Evolutionary conservation across 2,888 invertebrate species (phyloP), one percentile per base, ranked within the genome.

Genomic region (Pyrocoelia pectoralis): DNA sequence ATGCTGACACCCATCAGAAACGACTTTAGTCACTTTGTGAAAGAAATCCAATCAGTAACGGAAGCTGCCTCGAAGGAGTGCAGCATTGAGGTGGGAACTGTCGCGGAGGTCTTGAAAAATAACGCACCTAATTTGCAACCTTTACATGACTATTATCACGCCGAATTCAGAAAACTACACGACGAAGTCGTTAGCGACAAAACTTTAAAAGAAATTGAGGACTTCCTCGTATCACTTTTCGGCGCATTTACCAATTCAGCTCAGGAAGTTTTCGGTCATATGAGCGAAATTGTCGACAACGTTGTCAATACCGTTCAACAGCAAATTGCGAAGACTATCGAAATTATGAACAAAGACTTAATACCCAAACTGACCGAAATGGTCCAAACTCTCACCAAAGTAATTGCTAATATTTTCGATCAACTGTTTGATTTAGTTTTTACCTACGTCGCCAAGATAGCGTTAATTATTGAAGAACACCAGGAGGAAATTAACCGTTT

Each of bases 101-200:
- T 87, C 60, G 75, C 51, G 1, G 58, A 72, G 12, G 43, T 85
- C 6, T 71, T 87, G 28, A 83, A 84, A 50, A 83, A 83, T 33
- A 83, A 85, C 48, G 70, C 77, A 6, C 88, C 88, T 2, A 86
- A 87, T 72, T 74, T 88, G 14, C 83, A 88, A 54, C 84, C 88
- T 2, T 78, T 92, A 0, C 78, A 84, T n/a, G 82, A 86, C 4
- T 86, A 88, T 24, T 90, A 91, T 78, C 81, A 83, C 38, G 79
- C 84, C 0, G 91, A 94, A 76, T 66, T 91, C 9, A 81, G 85
- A 18, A 87, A 88, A 66, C 82, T 95, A 41, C 84, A 88, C 67
- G 83, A 89, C 2, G 94, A 94, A 74, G 80, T 94, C 1, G 82
- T 87, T 59, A 84, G 85, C 33, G 93, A 94, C 74, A 86, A 90